A percentile compares a stretch with the other conserved stretches of the same genome.
Evolutionary conservation across 64 coral and sea anemone genomes (phyloP).

Genomic region (Stichodactyla helianthus): DNA sequence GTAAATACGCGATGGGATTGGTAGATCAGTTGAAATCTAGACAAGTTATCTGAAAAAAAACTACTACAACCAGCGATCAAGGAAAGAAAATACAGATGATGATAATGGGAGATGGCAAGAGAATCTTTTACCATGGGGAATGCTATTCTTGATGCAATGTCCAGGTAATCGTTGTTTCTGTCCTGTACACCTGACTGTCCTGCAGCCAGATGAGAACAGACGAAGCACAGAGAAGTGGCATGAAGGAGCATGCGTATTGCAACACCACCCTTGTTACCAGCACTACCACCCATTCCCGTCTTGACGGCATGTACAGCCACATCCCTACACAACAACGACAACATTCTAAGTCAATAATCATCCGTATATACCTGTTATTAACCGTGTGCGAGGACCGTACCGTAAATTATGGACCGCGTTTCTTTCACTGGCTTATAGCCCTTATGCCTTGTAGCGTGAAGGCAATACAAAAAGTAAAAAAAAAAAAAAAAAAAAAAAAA

Average conservation of each 20-base stretch:
- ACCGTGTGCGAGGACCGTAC: too few species aligned
- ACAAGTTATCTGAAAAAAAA: not conserved
- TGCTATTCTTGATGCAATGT: constrained; percentile 76
- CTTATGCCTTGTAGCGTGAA: too few species aligned
- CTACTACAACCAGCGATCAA: not conserved
- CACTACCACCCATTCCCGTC: constrained; percentile 89
- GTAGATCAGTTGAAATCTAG: not conserved
- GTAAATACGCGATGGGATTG: not conserved
- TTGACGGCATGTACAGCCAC: constrained; percentile 90
- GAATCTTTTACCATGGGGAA: constrained; percentile 72
- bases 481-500: too few species aligned
- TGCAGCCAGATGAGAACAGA: constrained; percentile 94
- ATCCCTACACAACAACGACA: constrained; percentile 55
- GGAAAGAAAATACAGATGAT: not conserved
- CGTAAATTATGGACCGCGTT: not conserved
- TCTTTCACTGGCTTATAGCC: not conserved
- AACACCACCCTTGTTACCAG: constrained; percentile 97
- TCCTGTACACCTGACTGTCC: constrained; percentile 88
- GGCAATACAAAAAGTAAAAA: too few species aligned
- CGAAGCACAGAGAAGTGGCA: constrained; percentile 85
- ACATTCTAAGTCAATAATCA: not conserved
- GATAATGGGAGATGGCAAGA: not conserved
- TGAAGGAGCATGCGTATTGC: constrained; percentile 82
- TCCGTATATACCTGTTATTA: not conserved
- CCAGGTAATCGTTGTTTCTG: constrained; percentile 89